A percentile compares a stretch with the other conserved stretches of the same genome.
Conservation (phyloP, 2,113 vertebrate species). For the Pseudopodoces humilis region DNA sequence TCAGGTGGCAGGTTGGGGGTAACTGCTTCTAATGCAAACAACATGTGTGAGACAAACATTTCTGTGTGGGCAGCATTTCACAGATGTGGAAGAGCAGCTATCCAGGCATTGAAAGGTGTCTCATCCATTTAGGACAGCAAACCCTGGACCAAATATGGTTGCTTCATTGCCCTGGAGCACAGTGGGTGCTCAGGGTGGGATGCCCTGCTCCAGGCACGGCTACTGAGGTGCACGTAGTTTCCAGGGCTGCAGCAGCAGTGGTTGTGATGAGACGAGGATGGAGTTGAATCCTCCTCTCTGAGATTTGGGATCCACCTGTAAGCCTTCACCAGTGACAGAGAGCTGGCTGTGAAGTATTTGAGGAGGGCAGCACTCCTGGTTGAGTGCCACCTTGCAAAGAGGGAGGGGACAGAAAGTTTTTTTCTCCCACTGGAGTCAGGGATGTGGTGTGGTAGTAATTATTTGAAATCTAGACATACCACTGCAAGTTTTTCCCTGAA, state of each 20-base stretch:
- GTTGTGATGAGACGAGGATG: neutral
- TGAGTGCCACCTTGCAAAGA: neutral
- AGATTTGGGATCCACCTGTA: neutral
- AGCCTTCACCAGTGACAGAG: neutral
- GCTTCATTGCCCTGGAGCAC: neutral
- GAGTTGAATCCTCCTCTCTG: neutral
- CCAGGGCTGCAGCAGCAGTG: neutral
- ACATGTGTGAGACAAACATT: neutral
- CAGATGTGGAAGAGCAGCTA: neutral
- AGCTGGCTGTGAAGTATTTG: neutral
- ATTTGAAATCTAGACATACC: neutral
- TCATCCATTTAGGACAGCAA: neutral
- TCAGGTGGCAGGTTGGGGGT: neutral
- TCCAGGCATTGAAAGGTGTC: neutral
- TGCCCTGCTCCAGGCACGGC: neutral
- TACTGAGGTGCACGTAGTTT: accelerated
- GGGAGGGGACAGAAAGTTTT: neutral
- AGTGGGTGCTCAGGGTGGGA: neutral
- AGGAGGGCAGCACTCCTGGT: neutral
- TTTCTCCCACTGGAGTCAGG: neutral
- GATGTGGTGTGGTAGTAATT: neutral
- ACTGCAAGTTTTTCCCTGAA: neutral
- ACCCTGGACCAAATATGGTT: accelerated
- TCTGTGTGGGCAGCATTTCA: neutral
- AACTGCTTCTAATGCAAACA: neutral